These are phyloP conservation scores for Psilopogon haemacephalus DNA, from an alignment of 2,113 vertebrate genomes.

Conservation along the genomic window DNA sequence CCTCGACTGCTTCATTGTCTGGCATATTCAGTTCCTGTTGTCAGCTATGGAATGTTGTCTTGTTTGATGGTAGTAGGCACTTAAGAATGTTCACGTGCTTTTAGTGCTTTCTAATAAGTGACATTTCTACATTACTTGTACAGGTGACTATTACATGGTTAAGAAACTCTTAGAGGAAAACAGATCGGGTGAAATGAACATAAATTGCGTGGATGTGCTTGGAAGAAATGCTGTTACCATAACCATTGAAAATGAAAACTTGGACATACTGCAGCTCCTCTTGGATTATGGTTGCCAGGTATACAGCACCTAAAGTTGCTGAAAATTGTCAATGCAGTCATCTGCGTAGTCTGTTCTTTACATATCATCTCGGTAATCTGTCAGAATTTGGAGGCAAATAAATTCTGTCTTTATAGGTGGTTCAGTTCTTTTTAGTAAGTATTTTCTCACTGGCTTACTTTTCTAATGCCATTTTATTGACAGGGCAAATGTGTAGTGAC, in stretches of 20 bases:
- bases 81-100: not conserved
- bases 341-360: not conserved
- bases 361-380: not conserved
- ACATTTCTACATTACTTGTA: slow-evolving; percentile 47
- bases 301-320: not conserved
- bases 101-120: slow-evolving; percentile 29
- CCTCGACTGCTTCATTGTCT: not conserved
- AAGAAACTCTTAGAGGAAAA: slow-evolving; percentile 97
- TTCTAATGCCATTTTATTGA: not conserved
- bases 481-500: not conserved
- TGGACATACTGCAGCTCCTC: slow-evolving; percentile 95
- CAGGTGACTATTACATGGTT: slow-evolving; percentile 99
- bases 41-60: not conserved
- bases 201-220: slow-evolving; percentile 96
- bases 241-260: slow-evolving; percentile 96
- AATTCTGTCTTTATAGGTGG: not conserved
- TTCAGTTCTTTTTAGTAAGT: not conserved
- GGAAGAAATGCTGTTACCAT: slow-evolving; percentile 96
- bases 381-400: not conserved
- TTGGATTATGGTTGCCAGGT: slow-evolving; percentile 98
- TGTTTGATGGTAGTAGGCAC: not conserved
- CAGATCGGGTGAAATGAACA: slow-evolving; percentile 90
- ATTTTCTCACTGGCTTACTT: not conserved
- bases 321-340: not conserved
- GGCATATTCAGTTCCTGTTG: not conserved